Evolutionary conservation across 92 coral and sea anemone species (phyloP), one percentile per base, ranked within the genome.

Genomic region (Chrysogorgia sp.): DNA sequence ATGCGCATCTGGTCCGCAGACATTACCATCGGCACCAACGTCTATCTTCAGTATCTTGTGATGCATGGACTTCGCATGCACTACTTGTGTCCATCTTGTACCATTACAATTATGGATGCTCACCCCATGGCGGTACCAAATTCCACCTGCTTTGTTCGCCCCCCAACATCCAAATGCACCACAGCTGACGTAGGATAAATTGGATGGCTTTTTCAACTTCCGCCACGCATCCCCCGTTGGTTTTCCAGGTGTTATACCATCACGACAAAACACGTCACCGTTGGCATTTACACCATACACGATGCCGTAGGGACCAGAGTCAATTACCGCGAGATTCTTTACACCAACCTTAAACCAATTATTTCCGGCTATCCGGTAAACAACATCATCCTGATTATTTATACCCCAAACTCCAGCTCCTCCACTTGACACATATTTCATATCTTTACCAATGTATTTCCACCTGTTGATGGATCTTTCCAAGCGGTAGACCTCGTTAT

Each of bases 321-420:
- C 74, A 6, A 66, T 37, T 22, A n/a, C n/a, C n/a, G n/a, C n/a
- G n/a, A n/a, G n/a, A n/a, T n/a, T 66, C 50, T 17, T 40, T 37
- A 20, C 34, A n/a, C 25, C 14, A 20, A 1, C 69, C 69, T 63
- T n/a, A n/a, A n/a, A n/a, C 69, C 69, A 79, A 5, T 0, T 28
- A 29, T 33, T 25, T 40, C 23, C 48, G 48, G 33, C 80, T 5
- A 24, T 14, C 8, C 70, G 67, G 43, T 71, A 81, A 12, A 9
- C 58, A 25, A 81, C 71, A 35, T 47, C 13, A 37, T 81, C 32
- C 12, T 45, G 56, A 14, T 59, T 72, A 41, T 81, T 71, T 1
- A 81, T 72, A 1, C 85, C 85, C 85, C 85, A 81, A 13, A 81
- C 80, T 7, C 85, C 85, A 1, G 63, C 80, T 71, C 71, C 59